phyloP scores from a whole-genome alignment of 2,797 vertebrate genomes.

The Leptatherina wallacei region DNA sequence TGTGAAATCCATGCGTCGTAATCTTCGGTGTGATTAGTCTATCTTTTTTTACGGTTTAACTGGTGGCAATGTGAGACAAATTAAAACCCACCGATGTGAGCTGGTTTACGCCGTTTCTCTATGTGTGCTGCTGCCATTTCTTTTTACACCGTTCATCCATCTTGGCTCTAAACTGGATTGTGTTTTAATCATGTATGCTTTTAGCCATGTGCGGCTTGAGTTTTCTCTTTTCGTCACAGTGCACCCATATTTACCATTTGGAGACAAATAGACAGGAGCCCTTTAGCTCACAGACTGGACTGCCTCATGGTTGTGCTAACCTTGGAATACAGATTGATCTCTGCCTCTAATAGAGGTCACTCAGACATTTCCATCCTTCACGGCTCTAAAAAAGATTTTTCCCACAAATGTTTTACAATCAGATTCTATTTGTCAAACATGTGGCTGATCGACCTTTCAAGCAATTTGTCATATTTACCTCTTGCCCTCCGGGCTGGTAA shows the following conservation, averaged over 20 bases:
- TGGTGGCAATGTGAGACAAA: constrained; percentile 26
- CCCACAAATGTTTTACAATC: constrained; percentile 58
- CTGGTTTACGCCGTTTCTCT: constrained; percentile 50
- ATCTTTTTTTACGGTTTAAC: constrained; percentile 20
- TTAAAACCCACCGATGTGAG: constrained; percentile 40
- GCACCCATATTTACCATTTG: constrained; percentile 54
- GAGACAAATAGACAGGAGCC: constrained; percentile 46
- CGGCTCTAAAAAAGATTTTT: constrained; percentile 25
- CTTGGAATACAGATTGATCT: constrained; percentile 63
- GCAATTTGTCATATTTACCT: constrained; percentile 60
- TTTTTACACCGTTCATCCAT: constrained; percentile 71
- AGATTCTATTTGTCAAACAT: constrained; percentile 64
- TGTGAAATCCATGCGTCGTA: constrained; percentile 24
- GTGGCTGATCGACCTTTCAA: constrained; percentile 38
- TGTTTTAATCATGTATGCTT: constrained; percentile 78
- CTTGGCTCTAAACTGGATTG: constrained; percentile 72
- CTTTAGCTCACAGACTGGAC: constrained; percentile 38
- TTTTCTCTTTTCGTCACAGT: constrained; percentile 57
- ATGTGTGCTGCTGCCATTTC: constrained; percentile 68
- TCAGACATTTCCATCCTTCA: constrained; percentile 55
- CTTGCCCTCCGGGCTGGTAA: constrained; percentile 32
- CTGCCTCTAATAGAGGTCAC: constrained; percentile 63
- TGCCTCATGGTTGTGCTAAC: constrained; percentile 50
- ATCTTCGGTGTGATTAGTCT: constrained; percentile 34
- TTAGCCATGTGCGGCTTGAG: constrained; percentile 74